Conservation (phyloP, 2,113 vertebrate genomes). For the Sclerurus mexicanus region DNA sequence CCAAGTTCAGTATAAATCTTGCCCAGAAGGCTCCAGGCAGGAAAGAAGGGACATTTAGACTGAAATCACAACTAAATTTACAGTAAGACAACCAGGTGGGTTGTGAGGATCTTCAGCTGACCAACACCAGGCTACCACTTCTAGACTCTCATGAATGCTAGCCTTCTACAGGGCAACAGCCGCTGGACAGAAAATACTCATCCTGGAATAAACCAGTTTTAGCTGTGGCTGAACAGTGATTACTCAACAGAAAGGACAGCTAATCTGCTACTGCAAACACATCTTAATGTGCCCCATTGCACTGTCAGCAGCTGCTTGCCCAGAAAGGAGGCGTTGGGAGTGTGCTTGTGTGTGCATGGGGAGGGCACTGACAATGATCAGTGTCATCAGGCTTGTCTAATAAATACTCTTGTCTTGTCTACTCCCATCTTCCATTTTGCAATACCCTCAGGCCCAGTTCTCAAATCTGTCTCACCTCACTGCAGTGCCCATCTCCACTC, state of each 20-base stretch:
- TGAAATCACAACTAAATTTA: neutral
- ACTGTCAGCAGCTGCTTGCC: neutral
- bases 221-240: neutral
- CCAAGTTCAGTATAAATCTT: neutral
- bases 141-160: neutral
- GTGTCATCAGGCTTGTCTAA: constrained; percentile 1
- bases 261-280: neutral
- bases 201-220: neutral
- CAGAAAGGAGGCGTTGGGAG: neutral
- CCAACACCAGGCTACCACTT: neutral
- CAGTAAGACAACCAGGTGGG: neutral
- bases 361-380: neutral
- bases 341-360: neutral
- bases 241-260: neutral
- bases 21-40: neutral
- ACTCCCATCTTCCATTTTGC: neutral
- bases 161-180: neutral
- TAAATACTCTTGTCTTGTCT: neutral
- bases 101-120: neutral
- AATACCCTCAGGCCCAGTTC: neutral
- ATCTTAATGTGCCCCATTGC: neutral
- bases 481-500: neutral
- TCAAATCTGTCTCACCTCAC: neutral
- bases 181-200: neutral
- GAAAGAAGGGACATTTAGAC: neutral